A percentile compares a stretch with the other conserved stretches of the same genome.
Evolutionary conservation across 2,888 invertebrate genomes (phyloP).

Genomic region (Alsophila aescularia): DNA sequence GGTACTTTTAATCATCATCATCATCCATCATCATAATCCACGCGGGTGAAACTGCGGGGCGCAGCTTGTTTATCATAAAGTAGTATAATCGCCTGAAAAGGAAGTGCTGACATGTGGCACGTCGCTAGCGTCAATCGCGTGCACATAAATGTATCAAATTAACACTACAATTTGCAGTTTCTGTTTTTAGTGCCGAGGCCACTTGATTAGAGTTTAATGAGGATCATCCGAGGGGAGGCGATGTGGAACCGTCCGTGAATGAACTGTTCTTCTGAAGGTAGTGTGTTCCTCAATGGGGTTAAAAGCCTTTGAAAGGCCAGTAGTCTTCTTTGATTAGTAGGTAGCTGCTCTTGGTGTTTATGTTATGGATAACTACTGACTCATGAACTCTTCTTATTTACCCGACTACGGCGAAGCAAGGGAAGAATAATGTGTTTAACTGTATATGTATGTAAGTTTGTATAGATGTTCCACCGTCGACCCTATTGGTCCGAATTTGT

Average conservation of each 20-base stretch:
- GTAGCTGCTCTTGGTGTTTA: too few relatives aligned
- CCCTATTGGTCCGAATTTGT: too few relatives aligned
- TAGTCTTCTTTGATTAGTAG: not conserved
- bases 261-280: not conserved
- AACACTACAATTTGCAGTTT: not conserved
- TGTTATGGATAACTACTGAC: too few relatives aligned
- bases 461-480: too few relatives aligned
- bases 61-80: too few relatives aligned
- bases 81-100: not conserved
- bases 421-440: too few relatives aligned
- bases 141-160: not conserved
- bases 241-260: constrained; percentile 19
- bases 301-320: constrained; percentile 3
- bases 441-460: too few relatives aligned
- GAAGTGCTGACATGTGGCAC: not conserved
- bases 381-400: too few relatives aligned
- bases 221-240: not conserved
- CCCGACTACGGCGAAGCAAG: too few relatives aligned
- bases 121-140: not conserved
- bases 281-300: constrained; percentile 3
- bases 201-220: not conserved
- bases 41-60: not conserved
- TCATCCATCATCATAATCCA: too few relatives aligned
- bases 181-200: constrained; percentile 14
- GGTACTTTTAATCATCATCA: too few relatives aligned